Conservation (phyloP, 2,797 vertebrate genomes). For the Anabacerthia variegaticeps region DNA sequence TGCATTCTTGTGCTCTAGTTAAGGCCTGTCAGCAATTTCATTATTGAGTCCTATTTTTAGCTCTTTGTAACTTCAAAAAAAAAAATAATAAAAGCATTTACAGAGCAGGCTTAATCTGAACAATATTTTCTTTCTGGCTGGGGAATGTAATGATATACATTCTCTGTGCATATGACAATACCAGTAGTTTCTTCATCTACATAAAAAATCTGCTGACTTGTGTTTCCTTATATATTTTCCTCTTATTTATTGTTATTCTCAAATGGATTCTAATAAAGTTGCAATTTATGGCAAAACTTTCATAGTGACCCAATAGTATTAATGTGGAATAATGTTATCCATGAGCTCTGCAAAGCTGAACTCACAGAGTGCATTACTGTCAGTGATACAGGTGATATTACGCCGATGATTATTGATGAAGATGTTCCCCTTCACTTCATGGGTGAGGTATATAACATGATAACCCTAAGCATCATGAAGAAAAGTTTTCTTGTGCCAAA, state of each 20-base stretch:
- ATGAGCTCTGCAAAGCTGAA: not conserved
- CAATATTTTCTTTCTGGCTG: not conserved
- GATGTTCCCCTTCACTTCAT: not conserved
- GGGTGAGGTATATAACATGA: not conserved
- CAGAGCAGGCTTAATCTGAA: not conserved
- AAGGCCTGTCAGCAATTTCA: slow-evolving; percentile 52
- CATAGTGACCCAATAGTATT: not conserved
- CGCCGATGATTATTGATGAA: not conserved
- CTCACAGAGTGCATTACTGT: not conserved
- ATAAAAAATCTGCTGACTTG: slow-evolving; percentile 23
- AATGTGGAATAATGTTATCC: not conserved
- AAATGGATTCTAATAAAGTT: slow-evolving; percentile 5
- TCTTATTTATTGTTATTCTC: slow-evolving; percentile 1
- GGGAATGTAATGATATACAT: not conserved
- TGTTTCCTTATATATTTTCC: not conserved
- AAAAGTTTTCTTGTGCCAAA: not conserved
- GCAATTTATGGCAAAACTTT: not conserved
- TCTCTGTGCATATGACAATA: not conserved
- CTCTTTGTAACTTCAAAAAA: not conserved
- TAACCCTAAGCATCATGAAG: not conserved
- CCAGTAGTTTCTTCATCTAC: slow-evolving; percentile 1
- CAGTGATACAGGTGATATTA: not conserved
- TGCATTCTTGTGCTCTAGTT: not conserved
- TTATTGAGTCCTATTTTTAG: slow-evolving; percentile 47
- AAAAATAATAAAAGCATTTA: slow-evolving; percentile 37